A percentile compares a stretch with the other conserved stretches of the same genome.
phyloP scores from a whole-genome alignment of 2,888 invertebrate genomes.

The Cerastis leucographa region DNA sequence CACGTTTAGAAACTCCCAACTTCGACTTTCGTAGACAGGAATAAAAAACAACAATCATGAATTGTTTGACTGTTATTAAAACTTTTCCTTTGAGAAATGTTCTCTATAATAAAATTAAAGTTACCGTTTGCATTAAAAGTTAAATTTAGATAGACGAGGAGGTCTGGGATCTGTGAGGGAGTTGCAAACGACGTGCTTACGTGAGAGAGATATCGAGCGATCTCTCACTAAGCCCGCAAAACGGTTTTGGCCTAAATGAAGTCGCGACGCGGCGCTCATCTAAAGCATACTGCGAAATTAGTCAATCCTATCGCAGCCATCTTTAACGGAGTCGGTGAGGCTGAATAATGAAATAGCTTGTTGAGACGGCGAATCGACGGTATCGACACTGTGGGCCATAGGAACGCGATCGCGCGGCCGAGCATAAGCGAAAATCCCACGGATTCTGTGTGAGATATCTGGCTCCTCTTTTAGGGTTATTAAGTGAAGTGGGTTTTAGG shows the following conservation, averaged over 20 bases:
- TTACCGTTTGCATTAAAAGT: slow-evolving; percentile 77
- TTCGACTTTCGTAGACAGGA: slow-evolving; percentile 70
- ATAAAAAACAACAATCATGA: slow-evolving; percentile 78
- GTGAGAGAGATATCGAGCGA: slow-evolving; percentile 81
- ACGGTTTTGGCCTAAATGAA: slow-evolving; percentile 84
- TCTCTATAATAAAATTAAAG: slow-evolving; percentile 77
- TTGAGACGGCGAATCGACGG: slow-evolving; percentile 81
- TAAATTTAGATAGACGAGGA: slow-evolving; percentile 72
- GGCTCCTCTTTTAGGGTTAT: slow-evolving; percentile 87
- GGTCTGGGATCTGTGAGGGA: slow-evolving; percentile 74
- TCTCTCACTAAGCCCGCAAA: slow-evolving; percentile 84
- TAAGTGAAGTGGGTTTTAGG: slow-evolving; percentile 89
- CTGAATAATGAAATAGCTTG: slow-evolving; percentile 90
- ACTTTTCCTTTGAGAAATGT: slow-evolving; percentile 77
- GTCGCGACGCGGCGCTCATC: slow-evolving; percentile 79
- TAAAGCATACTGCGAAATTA: slow-evolving; percentile 86
- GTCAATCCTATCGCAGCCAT: slow-evolving; percentile 87
- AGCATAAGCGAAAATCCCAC: slow-evolving; percentile 84
- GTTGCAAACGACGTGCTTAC: slow-evolving; percentile 87
- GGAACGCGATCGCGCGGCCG: slow-evolving; percentile 79
- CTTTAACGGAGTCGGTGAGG: slow-evolving; percentile 81
- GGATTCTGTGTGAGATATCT: slow-evolving; percentile 88
- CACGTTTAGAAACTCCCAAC: slow-evolving; percentile 77
- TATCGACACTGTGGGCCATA: slow-evolving; percentile 80
- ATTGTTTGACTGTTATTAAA: slow-evolving; percentile 81